Percentiles rank a stretch among this genome's conserved stretches.
Conservation (phyloP, 2,797 vertebrate species). For the Enteromius fasciolatus region DNA sequence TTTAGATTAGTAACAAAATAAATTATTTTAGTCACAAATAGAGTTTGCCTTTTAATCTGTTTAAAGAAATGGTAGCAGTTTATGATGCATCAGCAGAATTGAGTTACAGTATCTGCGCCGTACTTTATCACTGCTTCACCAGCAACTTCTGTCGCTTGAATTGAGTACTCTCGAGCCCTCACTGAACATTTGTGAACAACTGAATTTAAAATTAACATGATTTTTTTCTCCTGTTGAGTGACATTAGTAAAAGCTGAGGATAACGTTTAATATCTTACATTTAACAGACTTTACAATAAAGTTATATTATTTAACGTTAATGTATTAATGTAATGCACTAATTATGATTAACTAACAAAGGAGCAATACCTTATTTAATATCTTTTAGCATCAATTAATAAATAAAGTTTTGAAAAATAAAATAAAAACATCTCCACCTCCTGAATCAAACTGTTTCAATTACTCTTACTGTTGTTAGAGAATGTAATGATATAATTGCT, state of each 20-base stretch:
- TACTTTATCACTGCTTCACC: neutral
- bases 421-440: too few relatives aligned
- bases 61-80: slow-evolving; percentile 78
- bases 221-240: neutral
- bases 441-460: too few relatives aligned
- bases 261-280: neutral
- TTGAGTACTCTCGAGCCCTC: too few relatives aligned
- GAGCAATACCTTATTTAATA: neutral
- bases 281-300: neutral
- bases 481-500: too few relatives aligned
- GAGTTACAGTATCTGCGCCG: slow-evolving; percentile 6
- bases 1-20: slow-evolving; percentile 77
- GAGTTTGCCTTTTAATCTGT: slow-evolving; percentile 78
- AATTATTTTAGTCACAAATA: slow-evolving; percentile 75
- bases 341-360: neutral
- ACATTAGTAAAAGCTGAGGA: neutral
- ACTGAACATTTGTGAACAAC: neutral
- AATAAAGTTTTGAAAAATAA: too few relatives aligned
- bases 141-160: neutral
- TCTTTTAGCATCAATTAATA: neutral
- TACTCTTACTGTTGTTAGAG: too few relatives aligned
- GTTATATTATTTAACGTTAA: neutral
- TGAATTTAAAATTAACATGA: neutral
- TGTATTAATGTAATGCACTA: neutral
- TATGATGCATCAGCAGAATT: slow-evolving; percentile 78